A percentile compares a stretch with the other conserved stretches of the same genome.
Evolutionary conservation across 2,113 vertebrate species (phyloP).

Genomic region (Mesitornis unicolor): DNA sequence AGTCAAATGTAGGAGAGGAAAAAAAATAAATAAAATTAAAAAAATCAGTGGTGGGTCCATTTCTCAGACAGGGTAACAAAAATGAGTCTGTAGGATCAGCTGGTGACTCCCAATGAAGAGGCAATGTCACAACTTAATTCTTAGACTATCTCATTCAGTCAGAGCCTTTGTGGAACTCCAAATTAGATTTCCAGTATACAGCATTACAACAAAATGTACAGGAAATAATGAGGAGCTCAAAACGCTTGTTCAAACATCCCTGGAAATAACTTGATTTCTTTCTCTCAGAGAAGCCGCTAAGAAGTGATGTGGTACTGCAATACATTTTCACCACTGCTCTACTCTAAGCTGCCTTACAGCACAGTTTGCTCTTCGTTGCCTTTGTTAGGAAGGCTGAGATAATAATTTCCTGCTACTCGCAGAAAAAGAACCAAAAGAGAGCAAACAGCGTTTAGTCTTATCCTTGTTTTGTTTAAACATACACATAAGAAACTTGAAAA

Average conservation of each 20-base stretch:
- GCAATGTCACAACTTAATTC: neutral
- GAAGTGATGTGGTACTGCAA: neutral
- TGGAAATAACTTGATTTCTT: neutral
- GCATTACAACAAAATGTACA: neutral
- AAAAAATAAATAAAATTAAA: too few relatives aligned
- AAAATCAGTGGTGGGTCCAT: neutral
- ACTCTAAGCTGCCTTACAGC: neutral
- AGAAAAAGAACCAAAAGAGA: neutral
- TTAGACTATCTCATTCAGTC: neutral
- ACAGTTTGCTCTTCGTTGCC: neutral
- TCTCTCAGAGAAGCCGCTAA: neutral
- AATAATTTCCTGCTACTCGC: neutral
- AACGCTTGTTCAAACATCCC: neutral
- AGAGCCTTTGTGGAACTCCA: neutral
- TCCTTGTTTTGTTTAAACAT: neutral
- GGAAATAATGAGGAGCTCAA: neutral
- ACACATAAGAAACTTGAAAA: neutral
- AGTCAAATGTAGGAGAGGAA: neutral
- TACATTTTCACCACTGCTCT: neutral
- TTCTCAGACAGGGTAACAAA: neutral
- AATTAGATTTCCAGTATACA: neutral
- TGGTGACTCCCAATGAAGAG: neutral
- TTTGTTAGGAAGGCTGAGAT: neutral
- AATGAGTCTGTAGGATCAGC: neutral
- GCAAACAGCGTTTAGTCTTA: neutral